Evolutionary conservation across 2,888 invertebrate genomes (phyloP).

Genomic region (Subacronicta megacephala): DNA sequence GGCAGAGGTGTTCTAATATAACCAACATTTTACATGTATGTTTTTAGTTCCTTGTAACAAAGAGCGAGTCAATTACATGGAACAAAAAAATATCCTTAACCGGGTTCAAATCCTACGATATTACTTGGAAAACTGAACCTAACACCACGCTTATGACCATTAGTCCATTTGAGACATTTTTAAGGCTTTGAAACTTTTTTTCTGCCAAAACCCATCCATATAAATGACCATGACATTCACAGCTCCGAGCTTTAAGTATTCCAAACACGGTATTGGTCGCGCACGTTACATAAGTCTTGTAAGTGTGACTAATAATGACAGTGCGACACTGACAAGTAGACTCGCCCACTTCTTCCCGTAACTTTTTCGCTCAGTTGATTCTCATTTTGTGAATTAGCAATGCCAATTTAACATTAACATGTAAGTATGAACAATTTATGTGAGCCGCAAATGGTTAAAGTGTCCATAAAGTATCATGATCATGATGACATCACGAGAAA

Average conservation of each 20-base stretch:
- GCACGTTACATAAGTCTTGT: constrained; percentile 24
- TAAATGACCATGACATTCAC: background rate
- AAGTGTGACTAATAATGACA: constrained; percentile 39
- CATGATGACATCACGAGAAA: constrained; percentile 9
- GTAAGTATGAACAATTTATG: constrained; percentile 2
- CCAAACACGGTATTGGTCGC: constrained; percentile 24
- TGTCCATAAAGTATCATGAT: background rate
- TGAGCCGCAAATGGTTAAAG: background rate
- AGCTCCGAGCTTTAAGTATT: constrained; percentile 26
- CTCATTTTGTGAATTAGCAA: constrained; percentile 27
- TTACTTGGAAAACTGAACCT: too few relatives aligned
- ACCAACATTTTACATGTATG: too few relatives aligned
- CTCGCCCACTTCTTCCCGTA: constrained; percentile 49
- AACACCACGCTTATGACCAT: too few relatives aligned
- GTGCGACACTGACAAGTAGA: constrained; percentile 29
- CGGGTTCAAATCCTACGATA: too few relatives aligned
- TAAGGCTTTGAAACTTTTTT: too few relatives aligned
- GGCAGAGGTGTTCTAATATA: too few relatives aligned
- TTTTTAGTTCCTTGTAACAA: too few relatives aligned
- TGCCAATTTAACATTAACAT: constrained; percentile 14
- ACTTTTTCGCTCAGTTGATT: constrained; percentile 7
- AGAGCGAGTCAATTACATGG: too few relatives aligned
- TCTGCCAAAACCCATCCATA: too few relatives aligned
- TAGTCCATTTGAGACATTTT: too few relatives aligned
- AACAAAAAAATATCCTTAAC: too few relatives aligned